Evolutionary conservation across 2,888 invertebrate genomes (phyloP).

Genomic region (Polyommatus icarus): DNA sequence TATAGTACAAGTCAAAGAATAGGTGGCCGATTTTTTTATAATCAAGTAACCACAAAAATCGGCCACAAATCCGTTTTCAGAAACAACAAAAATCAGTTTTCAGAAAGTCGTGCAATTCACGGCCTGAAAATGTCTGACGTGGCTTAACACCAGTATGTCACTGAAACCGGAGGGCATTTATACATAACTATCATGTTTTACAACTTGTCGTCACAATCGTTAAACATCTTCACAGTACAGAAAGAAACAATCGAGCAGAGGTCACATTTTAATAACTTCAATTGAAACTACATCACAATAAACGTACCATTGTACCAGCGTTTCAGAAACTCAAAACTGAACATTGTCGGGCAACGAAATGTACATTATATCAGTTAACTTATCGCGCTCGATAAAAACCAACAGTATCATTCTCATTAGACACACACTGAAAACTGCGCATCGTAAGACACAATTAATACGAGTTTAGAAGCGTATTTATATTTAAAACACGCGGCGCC

Average conservation of each 20-base stretch:
- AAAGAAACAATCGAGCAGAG: neutral
- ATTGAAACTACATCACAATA: conserved; percentile 34
- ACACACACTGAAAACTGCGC: conserved; percentile 37
- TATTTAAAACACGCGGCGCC: conserved; percentile 51
- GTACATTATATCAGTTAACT: conserved; percentile 60
- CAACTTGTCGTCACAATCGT: neutral
- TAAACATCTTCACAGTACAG: neutral
- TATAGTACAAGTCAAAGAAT: neutral
- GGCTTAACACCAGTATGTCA: neutral
- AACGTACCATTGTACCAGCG: conserved; percentile 74
- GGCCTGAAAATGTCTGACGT: neutral
- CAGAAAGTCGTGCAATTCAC: neutral
- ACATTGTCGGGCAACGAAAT: conserved; percentile 64
- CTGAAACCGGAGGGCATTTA: neutral
- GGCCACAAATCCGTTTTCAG: neutral
- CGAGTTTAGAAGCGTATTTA: neutral
- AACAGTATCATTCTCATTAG: conserved; percentile 53
- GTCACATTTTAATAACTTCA: conserved; percentile 4
- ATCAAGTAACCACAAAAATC: neutral
- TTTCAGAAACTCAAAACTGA: conserved; percentile 73
- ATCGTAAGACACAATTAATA: conserved; percentile 1
- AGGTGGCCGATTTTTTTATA: neutral
- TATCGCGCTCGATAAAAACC: conserved; percentile 64
- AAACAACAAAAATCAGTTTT: neutral
- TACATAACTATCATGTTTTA: neutral